These are phyloP conservation scores for Lagorchestes hirsutus DNA, from an alignment of 2,797 vertebrate genomes.

Conservation along the genomic window DNA sequence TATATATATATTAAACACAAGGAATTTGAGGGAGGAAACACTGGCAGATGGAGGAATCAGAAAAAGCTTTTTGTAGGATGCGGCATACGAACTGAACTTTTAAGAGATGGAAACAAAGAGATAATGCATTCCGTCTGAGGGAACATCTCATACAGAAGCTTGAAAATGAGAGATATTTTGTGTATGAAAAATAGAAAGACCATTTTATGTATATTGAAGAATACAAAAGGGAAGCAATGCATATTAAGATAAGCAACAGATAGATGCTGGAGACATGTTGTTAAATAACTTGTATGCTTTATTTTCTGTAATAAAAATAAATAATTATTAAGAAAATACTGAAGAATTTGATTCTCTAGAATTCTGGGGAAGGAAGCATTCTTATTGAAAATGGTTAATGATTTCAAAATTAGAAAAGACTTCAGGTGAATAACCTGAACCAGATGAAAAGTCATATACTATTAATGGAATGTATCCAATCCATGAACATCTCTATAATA, in stretches of 20 bases:
- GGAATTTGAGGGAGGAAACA: neutral
- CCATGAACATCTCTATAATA: conserved; percentile 26
- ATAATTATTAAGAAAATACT: neutral
- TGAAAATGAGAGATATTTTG: neutral
- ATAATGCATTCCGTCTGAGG: neutral
- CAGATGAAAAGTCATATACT: conserved; percentile 38
- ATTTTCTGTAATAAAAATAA: neutral
- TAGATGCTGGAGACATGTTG: neutral
- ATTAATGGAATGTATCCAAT: conserved; percentile 56
- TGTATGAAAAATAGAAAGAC: neutral
- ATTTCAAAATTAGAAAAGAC: neutral
- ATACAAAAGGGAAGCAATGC: neutral
- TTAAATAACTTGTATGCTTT: neutral
- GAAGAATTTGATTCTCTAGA: neutral
- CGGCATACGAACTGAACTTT: neutral
- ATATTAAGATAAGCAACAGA: neutral
- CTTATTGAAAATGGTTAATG: neutral
- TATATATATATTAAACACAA: neutral
- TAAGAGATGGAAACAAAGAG: neutral
- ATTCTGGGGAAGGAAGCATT: neutral
- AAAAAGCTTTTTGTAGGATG: neutral
- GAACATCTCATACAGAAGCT: neutral
- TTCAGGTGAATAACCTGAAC: conserved; percentile 9
- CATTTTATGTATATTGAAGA: neutral
- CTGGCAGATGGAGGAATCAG: neutral